These are phyloP conservation scores for Horisme vitalbata DNA, from an alignment of 2,888 invertebrate genomes.

Conservation along the genomic window DNA sequence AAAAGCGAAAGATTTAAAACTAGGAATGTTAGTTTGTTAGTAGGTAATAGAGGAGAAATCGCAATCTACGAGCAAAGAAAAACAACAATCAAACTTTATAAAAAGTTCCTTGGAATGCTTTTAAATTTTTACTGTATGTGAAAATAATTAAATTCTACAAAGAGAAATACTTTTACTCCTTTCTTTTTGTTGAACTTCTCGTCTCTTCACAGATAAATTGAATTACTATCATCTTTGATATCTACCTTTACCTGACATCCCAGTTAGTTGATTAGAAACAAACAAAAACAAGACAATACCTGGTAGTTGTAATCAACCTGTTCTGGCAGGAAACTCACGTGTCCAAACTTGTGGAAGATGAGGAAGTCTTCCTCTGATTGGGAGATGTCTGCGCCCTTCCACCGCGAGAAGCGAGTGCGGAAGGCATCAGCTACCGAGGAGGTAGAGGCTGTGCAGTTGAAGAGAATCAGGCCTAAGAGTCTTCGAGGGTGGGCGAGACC, in stretches of 20 bases:
- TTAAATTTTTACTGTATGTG: too few species aligned
- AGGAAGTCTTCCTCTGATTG: constrained; percentile 94
- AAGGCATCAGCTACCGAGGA: constrained; percentile 93
- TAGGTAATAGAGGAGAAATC: constrained; percentile 27
- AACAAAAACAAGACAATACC: constrained; percentile 61
- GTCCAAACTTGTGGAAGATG: constrained; percentile 95
- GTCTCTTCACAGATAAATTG: too few species aligned
- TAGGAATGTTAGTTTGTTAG: constrained; percentile 38
- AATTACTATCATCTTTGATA: constrained; percentile 6
- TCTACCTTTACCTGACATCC: constrained; percentile 23
- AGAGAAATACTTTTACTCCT: too few species aligned
- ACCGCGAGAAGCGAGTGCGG: constrained; percentile 92
- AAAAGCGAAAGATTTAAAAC: constrained; percentile 22
- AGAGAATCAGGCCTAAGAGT: constrained; percentile 90
- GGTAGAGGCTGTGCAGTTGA: constrained; percentile 94
- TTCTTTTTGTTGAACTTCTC: too few species aligned
- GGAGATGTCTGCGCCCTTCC: constrained; percentile 92
- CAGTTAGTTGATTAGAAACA: constrained; percentile 54
- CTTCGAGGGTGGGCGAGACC: constrained; percentile 91
- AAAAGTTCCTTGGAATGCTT: too few species aligned
- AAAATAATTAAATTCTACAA: too few species aligned
- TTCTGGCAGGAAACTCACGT: constrained; percentile 86
- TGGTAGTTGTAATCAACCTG: constrained; percentile 61
- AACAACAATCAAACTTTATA: not conserved
- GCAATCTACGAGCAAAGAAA: constrained; percentile 29